Conservation (phyloP, 2,888 invertebrate species). For the Frankliniella fusca region DNA sequence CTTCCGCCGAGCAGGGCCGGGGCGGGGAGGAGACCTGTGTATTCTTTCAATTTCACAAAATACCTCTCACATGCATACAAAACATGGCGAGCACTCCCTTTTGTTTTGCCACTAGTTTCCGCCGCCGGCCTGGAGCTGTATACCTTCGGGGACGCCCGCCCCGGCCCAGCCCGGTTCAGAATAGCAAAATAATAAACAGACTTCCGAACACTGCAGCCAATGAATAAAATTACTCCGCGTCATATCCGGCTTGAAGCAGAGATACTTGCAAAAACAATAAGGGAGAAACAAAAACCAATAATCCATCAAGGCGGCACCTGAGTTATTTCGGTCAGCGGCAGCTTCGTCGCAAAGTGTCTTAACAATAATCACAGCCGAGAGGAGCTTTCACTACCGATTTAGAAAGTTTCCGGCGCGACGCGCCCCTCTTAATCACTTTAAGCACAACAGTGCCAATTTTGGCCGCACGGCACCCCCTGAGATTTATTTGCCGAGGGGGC, state of each 20-base stretch:
- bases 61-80: slow-evolving; percentile 4
- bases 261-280: too few relatives aligned
- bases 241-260: too few relatives aligned
- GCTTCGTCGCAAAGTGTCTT: too few relatives aligned
- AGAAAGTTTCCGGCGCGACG: neutral
- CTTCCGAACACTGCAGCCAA: neutral
- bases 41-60: slow-evolving; percentile 22
- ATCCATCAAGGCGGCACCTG: too few relatives aligned
- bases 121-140: neutral
- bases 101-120: neutral
- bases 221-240: neutral
- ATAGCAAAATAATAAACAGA: slow-evolving; percentile 2
- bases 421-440: neutral
- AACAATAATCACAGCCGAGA: too few relatives aligned
- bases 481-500: neutral
- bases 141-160: neutral
- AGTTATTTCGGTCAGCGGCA: too few relatives aligned
- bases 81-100: neutral
- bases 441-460: neutral
- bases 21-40: neutral
- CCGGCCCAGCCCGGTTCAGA: too few relatives aligned
- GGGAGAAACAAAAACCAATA: too few relatives aligned
- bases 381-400: too few relatives aligned
- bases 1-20: neutral
- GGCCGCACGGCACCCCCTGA: neutral